Conservation (phyloP, 2,797 vertebrate species). For the Hyperoplus immaculatus region DNA sequence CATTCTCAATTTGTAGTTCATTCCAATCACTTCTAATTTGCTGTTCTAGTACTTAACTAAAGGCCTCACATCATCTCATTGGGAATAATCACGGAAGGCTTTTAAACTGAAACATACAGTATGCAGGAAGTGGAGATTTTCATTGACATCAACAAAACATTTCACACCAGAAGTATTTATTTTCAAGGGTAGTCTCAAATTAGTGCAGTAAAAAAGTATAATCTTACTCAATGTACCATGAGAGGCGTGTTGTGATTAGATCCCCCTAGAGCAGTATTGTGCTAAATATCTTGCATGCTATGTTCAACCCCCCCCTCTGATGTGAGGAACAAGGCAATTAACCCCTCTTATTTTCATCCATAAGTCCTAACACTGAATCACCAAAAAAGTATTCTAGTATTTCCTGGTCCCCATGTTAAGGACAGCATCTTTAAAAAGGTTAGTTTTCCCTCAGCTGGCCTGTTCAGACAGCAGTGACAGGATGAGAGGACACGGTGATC, state of each 20-base stretch:
- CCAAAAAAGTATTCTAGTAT: conserved; percentile 1
- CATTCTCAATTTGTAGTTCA: not conserved
- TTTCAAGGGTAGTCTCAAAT: not conserved
- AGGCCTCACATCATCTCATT: not conserved
- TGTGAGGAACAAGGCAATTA: conserved; percentile 8
- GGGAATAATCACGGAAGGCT: not conserved
- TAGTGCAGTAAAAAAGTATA: conserved; percentile 4
- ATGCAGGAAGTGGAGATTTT: conserved; percentile 4
- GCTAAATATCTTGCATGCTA: conserved; percentile 27
- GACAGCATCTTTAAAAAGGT: conserved; percentile 64
- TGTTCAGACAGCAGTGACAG: conserved; percentile 60
- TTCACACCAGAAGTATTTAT: not conserved
- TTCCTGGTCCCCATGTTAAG: conserved; percentile 5
- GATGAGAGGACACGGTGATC: conserved; percentile 53
- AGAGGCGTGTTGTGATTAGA: not conserved
- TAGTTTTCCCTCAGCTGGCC: conserved; percentile 56
- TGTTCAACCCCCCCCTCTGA: not conserved
- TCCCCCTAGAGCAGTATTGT: conserved; percentile 1
- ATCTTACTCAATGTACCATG: conserved; percentile 9
- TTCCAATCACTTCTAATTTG: not conserved
- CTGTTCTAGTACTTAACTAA: not conserved
- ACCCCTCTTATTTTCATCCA: conserved; percentile 2
- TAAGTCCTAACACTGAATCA: conserved; percentile 2
- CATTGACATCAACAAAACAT: not conserved
- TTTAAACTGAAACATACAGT: conserved; percentile 13